Percentiles rank a stretch among this genome's conserved stretches.
Conservation (phyloP, 2,113 vertebrate species). For the zebrafish (Danio rerio) region DNA sequence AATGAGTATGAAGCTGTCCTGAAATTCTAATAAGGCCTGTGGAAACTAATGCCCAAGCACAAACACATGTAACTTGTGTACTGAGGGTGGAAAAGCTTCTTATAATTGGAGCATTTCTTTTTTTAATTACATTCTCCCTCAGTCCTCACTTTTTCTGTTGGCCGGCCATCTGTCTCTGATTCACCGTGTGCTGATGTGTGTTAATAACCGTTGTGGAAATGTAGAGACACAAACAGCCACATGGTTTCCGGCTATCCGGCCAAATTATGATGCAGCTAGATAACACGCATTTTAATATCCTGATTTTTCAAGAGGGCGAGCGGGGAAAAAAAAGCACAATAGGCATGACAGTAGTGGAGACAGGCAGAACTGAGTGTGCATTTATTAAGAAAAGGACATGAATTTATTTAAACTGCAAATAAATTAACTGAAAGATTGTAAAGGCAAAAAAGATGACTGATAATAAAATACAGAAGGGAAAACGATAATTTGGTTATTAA, state of each 20-base stretch:
- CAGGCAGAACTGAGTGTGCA: not conserved
- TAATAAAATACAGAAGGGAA: not conserved
- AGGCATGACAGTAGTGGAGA: slow-evolving; percentile 13
- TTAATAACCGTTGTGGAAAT: slow-evolving; percentile 68
- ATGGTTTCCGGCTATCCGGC: slow-evolving; percentile 43
- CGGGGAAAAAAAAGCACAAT: slow-evolving; percentile 34
- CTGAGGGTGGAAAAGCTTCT: slow-evolving; percentile 34
- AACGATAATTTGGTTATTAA: not conserved
- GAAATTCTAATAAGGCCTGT: not conserved
- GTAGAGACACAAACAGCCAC: slow-evolving; percentile 35
- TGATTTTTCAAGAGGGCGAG: slow-evolving; percentile 47
- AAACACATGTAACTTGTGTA: not conserved
- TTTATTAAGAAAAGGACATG: not conserved
- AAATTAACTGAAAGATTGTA: not conserved
- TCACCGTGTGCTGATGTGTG: slow-evolving; percentile 58
- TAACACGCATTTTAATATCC: slow-evolving; percentile 55
- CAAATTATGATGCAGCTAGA: slow-evolving; percentile 52
- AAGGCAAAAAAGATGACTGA: not conserved
- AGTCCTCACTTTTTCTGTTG: slow-evolving; percentile 39
- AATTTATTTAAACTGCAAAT: too few species aligned
- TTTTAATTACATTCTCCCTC: slow-evolving; percentile 3
- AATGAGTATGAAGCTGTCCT: not conserved
- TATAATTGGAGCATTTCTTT: slow-evolving; percentile 35
- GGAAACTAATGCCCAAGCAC: not conserved
- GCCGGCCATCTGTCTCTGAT: slow-evolving; percentile 69